Evolutionary conservation across 2,888 invertebrate species (phyloP), one percentile per base, ranked within the genome.

Genomic region (Ormyrus thymus): DNA sequence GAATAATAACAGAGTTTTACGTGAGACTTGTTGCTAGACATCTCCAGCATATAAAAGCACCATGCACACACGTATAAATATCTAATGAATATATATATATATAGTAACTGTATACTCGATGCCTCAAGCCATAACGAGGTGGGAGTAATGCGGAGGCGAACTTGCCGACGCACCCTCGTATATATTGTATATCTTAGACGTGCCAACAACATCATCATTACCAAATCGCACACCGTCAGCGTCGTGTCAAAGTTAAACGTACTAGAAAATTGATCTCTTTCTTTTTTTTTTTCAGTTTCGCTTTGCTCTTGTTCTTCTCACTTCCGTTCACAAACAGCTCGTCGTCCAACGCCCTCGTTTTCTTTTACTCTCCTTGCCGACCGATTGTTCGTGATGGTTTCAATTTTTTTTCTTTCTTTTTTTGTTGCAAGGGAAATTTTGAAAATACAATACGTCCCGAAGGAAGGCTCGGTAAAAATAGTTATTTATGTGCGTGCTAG

Each of bases 171-270:
- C 78, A 62, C 10, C 46, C 46, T 46, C 43, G n/a, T 48, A 48
- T 48, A 48, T 61, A 29, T 45, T 51, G 61, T 7, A 59, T 79
- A 50, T 71, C 70, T 81, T 83, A 83, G 83, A 85, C 87, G 88
- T 89, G 87, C 88, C 86, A 88, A 87, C 86, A 87, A 86, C 85
- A 88, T 86, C 86, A 84, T 86, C 85, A 87, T 86, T 85, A 86
- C 85, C 85, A 86, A 86, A 83, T 82, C 83, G 1, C 72, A 86
- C 84, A 86, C 85, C 85, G 85, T 85, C 83, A 86, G 80, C 82
- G 81, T 82, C 83, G 82, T 84, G 71, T 83, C 83, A 82, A 81
- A 82, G 73, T 29, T 81, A 73, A 75, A 69, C 55, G n/a, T 43
- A 59, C 56, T 59, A 58, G 73, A 73, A 9, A 48, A 59, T 58